Base-by-base conservation (phyloP, 2,888 invertebrate species). In the Coenonympha glycerion region DNA sequence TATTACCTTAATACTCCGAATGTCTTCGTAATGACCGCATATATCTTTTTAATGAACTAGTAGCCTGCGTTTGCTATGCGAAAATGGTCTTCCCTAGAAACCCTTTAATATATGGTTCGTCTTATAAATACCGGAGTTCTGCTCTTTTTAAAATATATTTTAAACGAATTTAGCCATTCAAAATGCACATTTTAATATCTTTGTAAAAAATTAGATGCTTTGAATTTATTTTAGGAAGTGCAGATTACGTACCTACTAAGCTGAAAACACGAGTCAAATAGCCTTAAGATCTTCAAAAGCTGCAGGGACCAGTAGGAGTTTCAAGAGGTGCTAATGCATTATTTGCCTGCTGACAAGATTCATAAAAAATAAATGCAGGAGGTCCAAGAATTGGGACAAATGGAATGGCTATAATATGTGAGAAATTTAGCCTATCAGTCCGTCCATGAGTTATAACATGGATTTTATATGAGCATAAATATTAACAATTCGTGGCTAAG, bases 31-130 rank as follows among this genome's bases (percentile, higher is more conserved):
- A 85, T 84, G 78, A 78, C 78, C 76, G 68, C 68, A 82, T 84
- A 79, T 76, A 80, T 84, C 82, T 82, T 76, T 80, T 79, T 79
- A 85, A 84, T 83, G 80, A 83, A 81, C 81, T 70, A 73, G 70
- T 77, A 71, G 70, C 66, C 69, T 70, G 71, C 67, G 67, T 70
- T 71, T 68, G 68, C 69, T 73, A 76, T 72, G 73, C 70, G 71
- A 71, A 74, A 76, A 76, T 67, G 69, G 66, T 68, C 69, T 68
- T 64, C 60, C 61, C 63, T 65, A 68, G 73, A 72, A 69, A 64
- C 71, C 64, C 56, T 62, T 47, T 68, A 77, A 78, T 76, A 74
- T 73, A 79, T 74, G 61, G 70, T 66, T 63, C 60, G 63, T 71
- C 72, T 72, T 70, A 69, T 72, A 73, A 72, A 72, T 53, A 62